Evolutionary conservation across 2,888 invertebrate species (phyloP), one percentile per base, ranked within the genome.

Genomic region (Andrena dorsata): DNA sequence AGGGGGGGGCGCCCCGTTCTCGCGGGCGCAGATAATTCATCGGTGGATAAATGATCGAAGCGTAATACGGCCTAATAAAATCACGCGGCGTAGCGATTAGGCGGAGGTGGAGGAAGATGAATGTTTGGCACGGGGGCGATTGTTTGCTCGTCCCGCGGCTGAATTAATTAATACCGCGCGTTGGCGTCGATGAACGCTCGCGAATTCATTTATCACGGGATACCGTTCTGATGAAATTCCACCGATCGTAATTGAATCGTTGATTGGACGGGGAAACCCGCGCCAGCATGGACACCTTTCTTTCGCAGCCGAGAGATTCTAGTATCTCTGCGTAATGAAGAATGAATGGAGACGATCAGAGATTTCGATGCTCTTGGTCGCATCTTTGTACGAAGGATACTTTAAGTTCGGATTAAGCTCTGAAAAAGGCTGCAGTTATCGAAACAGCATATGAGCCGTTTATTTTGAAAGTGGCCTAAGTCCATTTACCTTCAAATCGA

Each of bases 161-260:
- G 72, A 72, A 72, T 72, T 63, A 72, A 72, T 72, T 72, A 72
- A 72, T 63, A 68, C 53, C 66, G 28, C 51, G 63, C 61, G 61
- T 35, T 20, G 30, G 53, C 69, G 69, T 58, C 51, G 63, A 49
- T 32, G 71, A 63, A 49, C 72, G 72, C n/a, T 51, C 49, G 23
- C 72, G 63, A 7, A 7, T 35, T 53, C 63, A 73, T 73, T 73
- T 64, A 64, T 73, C 72, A 64, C 8, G 10, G 51, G 28, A 13
- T 6, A 32, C 32, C 16, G 32, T 26, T 26, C 63, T 32, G 69
- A 70, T 60, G 47, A 60, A 70, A 70, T 70, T 70, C 70, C 58
- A 30, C 20, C 7, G 47, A 10, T 47, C 47, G 3, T 70, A 60
- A 70, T 70, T 70, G 58, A 70, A 70, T 60, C 70, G 47, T 58